A percentile compares a stretch with the other conserved stretches of the same genome.
These are phyloP conservation scores for Heliconius eleuchia DNA, from an alignment of 1,140 invertebrate species.

Conservation along the genomic window DNA sequence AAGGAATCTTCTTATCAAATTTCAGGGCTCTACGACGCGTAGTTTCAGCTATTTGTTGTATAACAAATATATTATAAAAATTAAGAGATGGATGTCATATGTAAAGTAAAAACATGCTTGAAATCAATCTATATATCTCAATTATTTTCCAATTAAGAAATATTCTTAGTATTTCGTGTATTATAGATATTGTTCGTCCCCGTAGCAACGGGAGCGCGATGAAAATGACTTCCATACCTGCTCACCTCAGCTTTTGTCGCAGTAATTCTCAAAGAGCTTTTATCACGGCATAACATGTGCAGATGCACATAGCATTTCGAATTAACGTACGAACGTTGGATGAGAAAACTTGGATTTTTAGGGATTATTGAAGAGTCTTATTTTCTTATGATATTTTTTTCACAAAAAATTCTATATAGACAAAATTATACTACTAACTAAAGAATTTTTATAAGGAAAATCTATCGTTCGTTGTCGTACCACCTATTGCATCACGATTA, in stretches of 20 bases:
- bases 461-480: too few relatives aligned
- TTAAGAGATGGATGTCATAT: background rate
- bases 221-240: background rate
- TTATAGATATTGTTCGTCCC: background rate
- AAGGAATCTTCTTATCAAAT: too few relatives aligned
- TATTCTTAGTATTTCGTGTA: background rate
- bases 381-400: background rate
- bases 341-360: background rate
- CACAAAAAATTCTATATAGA: too few relatives aligned
- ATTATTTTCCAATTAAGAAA: background rate
- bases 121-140: background rate
- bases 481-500: too few relatives aligned
- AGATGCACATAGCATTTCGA: background rate
- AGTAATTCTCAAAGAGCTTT: slow-evolving; percentile 15
- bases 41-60: too few relatives aligned
- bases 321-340: background rate
- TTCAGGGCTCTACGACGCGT: too few relatives aligned
- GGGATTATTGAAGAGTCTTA: background rate
- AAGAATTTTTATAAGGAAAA: too few relatives aligned
- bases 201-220: background rate
- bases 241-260: background rate
- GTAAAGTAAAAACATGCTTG: background rate
- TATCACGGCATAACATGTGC: background rate
- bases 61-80: too few relatives aligned
- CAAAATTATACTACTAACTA: background rate